Evolutionary conservation across 2,888 invertebrate genomes (phyloP), one percentile per base, ranked within the genome.

Genomic region (Mythimna lalbum): DNA sequence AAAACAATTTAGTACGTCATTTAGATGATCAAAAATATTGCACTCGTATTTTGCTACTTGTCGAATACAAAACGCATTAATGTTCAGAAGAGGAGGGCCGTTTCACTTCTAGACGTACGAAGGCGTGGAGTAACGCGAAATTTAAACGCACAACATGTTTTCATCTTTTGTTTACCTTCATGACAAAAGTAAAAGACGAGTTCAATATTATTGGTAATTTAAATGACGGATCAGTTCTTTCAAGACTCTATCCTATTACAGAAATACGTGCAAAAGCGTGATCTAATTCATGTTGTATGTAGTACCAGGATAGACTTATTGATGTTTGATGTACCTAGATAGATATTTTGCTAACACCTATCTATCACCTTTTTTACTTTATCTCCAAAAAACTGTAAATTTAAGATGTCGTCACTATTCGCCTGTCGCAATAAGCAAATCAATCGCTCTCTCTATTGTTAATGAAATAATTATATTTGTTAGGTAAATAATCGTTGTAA

Each of bases 401-500:
- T 21, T 36, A 31, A 50, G 39, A 33, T 57, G 33, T 56, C 23
- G 49, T 56, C 55, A 56, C n/a, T 47, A 47, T 36, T 43, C 23
- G 36, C 47, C 12, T 31, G 23, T 39, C 21, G 36, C 21, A 43
- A 36, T 36, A 12, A 47, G 19, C 31, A 74, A 49, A 43, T 49
- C 4, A 43, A 74, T 50, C 36, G 33, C n/a, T 66, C n/a, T 72
- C n/a, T 56, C 23, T 74, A 56, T 50, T 56, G n/a, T 66, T 33
- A n/a, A 55, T n/a, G 10, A 53, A 17, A 73, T 57, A 71, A 62
- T 39, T 49, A 68, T 62, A 47, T 71, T 55, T 71, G 36, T 55
- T 73, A 78, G 57, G 73, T 78, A 47, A 55, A 78, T 39, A 39
- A 39, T 39, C 17, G 57, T 73, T 73, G 62, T 78, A 67, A 12